Evolutionary conservation across 2,797 vertebrate genomes (phyloP).

Genomic region (Lagorchestes hirsutus): DNA sequence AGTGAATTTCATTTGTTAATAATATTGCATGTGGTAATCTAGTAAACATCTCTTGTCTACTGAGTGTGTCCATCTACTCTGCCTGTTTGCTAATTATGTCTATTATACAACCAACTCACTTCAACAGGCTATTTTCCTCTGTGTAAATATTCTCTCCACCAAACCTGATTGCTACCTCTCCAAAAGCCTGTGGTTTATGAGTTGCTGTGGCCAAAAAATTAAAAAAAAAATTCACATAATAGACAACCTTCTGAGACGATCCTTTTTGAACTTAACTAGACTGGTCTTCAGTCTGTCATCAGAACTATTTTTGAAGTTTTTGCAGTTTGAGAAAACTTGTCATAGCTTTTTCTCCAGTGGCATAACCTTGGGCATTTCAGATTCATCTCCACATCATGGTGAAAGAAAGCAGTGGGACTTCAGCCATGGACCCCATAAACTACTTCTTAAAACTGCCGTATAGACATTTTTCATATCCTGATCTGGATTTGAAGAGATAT

Average conservation of each 20-base stretch:
- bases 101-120: constrained; percentile 56
- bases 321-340: neutral
- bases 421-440: neutral
- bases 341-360: neutral
- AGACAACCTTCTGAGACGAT: neutral
- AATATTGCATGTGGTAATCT: constrained; percentile 67
- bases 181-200: neutral
- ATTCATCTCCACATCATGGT: neutral
- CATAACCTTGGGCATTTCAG: neutral
- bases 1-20: constrained; percentile 68
- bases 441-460: neutral
- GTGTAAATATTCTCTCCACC: constrained; percentile 76
- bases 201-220: neutral
- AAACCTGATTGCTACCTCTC: neutral
- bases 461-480: neutral
- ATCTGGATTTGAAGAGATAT: constrained; percentile 67
- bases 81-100: constrained; percentile 74
- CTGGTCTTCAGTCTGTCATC: neutral
- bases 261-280: neutral
- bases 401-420: neutral
- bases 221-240: neutral
- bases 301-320: neutral
- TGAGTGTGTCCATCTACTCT: constrained; percentile 73
- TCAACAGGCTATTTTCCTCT: constrained; percentile 39
- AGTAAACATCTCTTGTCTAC: constrained; percentile 70